These are phyloP conservation scores for Clistopyga incitator DNA, from an alignment of 2,888 invertebrate species.

Conservation along the genomic window DNA sequence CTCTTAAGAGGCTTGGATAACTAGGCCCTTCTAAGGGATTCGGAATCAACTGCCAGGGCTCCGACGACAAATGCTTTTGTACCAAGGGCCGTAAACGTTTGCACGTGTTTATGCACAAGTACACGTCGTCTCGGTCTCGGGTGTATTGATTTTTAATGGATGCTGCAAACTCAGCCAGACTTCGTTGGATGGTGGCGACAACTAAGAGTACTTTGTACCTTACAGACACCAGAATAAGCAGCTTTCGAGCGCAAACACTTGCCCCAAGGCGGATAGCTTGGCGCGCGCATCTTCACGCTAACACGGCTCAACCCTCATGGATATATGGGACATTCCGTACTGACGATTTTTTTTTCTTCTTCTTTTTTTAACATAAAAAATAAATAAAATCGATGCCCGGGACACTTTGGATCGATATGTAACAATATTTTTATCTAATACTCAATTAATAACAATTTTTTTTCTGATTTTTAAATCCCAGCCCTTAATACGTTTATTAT, in stretches of 20 bases:
- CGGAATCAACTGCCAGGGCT: neutral
- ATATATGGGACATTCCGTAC: neutral
- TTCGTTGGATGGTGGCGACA: constrained; percentile 43
- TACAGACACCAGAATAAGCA: constrained; percentile 56
- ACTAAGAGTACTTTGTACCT: constrained; percentile 41
- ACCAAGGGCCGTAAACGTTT: neutral
- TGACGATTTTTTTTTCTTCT: too few relatives aligned
- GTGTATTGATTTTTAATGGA: constrained; percentile 70
- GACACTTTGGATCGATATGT: too few relatives aligned
- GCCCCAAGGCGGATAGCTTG: constrained; percentile 14
- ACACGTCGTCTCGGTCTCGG: constrained; percentile 48
- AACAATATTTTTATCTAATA: too few relatives aligned
- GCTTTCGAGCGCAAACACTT: constrained; percentile 62
- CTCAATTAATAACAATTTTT: too few relatives aligned
- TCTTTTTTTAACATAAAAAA: too few relatives aligned
- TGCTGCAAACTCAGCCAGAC: constrained; percentile 59
- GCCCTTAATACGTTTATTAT: too few relatives aligned
- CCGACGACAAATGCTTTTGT: neutral
- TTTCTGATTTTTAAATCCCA: too few relatives aligned
- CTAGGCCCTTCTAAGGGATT: too few relatives aligned
- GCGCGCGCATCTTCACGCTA: constrained; percentile 18
- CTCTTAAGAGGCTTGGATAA: neutral
- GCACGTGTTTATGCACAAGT: constrained; percentile 34
- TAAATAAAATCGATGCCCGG: too few relatives aligned
- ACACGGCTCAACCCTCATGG: constrained; percentile 15